Conservation (phyloP, 2,888 invertebrate species). For the Drosophila tripunctata region DNA sequence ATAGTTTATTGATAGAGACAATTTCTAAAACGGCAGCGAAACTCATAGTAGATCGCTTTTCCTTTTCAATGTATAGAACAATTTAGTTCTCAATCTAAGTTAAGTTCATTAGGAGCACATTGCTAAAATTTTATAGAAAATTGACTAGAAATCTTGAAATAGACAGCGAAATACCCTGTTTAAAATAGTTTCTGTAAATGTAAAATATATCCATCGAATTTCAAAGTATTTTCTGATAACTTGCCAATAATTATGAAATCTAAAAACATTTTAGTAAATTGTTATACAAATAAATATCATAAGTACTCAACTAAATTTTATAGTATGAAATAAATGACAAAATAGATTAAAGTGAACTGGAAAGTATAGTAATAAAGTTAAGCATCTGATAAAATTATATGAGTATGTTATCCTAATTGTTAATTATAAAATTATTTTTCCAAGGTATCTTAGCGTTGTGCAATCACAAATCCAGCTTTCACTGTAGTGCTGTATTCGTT, state of each 20-base stretch:
- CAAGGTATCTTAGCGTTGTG: neutral
- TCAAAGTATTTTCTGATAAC: neutral
- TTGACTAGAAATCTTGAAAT: neutral
- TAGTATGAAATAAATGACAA: no score
- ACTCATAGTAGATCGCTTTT: neutral
- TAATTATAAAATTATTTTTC: neutral
- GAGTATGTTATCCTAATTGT: no score
- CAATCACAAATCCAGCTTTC: neutral
- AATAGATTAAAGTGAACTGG: no score
- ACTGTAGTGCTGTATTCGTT: neutral
- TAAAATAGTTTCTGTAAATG: neutral
- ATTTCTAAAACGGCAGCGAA: no score
- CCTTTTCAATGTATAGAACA: neutral
- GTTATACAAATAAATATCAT: no score
- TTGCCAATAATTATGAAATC: no score
- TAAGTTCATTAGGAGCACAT: neutral
- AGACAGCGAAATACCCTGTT: neutral
- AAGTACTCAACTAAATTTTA: no score
- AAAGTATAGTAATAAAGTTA: no score
- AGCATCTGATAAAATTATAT: no score
- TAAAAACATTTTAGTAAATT: no score
- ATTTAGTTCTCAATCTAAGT: neutral
- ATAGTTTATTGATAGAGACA: neutral
- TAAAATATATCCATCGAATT: no score
- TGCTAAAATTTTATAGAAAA: neutral